phyloP scores from a whole-genome alignment of 1,140 invertebrate genomes.

The honey bee (Apis mellifera) region DNA sequence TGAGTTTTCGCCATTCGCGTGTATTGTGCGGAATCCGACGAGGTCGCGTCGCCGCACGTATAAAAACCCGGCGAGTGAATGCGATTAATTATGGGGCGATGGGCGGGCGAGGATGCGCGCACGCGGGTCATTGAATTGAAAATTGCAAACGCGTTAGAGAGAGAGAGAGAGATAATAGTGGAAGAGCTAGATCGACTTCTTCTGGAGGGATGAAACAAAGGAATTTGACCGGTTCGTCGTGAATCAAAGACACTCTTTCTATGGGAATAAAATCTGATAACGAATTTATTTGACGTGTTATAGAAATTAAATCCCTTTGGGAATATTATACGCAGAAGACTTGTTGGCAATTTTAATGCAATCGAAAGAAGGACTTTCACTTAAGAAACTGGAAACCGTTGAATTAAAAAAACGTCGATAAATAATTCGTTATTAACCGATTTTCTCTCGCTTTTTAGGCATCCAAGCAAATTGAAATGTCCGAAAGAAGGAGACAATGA shows the following conservation, averaged over 20 bases:
- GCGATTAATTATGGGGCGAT: constrained; percentile 49
- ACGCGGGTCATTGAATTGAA: constrained; percentile 39
- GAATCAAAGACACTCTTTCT: background rate
- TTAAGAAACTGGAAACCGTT: background rate
- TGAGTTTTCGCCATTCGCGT: constrained; percentile 40
- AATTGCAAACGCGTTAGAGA: constrained; percentile 29
- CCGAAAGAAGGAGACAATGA: background rate
- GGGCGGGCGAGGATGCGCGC: constrained; percentile 6
- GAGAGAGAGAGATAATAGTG: background rate
- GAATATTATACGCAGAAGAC: too few relatives aligned
- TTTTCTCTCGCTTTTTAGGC: background rate
- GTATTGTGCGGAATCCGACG: constrained; percentile 47
- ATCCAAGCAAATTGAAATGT: constrained; percentile 24
- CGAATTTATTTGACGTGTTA: too few relatives aligned
- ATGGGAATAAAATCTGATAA: too few relatives aligned
- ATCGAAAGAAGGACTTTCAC: too few relatives aligned
- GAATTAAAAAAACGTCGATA: too few relatives aligned
- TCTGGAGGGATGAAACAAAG: background rate
- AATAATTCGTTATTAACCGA: background rate
- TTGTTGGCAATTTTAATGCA: too few relatives aligned
- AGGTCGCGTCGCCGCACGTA: constrained; percentile 36
- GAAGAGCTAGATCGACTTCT: background rate
- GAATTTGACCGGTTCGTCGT: too few relatives aligned
- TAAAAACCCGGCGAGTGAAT: constrained; percentile 41
- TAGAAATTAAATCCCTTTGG: too few relatives aligned